Base-by-base conservation (phyloP, 2,888 invertebrate genomes). In the Drosophila demipolita region DNA sequence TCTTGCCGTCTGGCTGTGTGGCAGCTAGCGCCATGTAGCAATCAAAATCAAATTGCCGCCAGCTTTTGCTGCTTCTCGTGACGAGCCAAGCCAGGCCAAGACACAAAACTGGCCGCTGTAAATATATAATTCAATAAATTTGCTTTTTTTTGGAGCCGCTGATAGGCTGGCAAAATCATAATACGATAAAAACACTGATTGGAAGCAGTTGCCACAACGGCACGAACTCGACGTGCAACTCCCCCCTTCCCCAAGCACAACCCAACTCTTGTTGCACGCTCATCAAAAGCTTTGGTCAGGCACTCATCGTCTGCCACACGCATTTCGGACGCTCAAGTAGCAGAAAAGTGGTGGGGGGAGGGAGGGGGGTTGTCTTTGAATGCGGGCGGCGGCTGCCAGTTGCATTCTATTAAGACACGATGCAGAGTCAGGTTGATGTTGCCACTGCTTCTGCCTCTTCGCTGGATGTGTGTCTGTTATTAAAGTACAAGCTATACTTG, bases 81-180 rank as follows among this genome's bases (percentile, higher is more conserved):
- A 74, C 65, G 66, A 40, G 15, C 15, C 60, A 66, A 35, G 20
- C 45, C 60, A 66, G 40, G 49, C 58, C 32, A 29, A 45, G 45
- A 15, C n/a, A 52, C 70, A 62, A 70, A 70, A 49, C 50, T 68
- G 8, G 68, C 58, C 73, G 75, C 75, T 73, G 80, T 78, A 72
- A 83, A 71, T 72, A 87, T 83, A 87, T 83, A 87, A 85, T 87
- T 87, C 80, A 85, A 87, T 89, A 81, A 85, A 73, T 77, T 29
- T 29, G 29, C 6, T 6, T 29, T 29, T 29, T 54, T 54, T 55
- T 69, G 59, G 64, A 53, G 63, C 50, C 65, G 82, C 67, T 80
- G 87, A 81, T 81, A 72, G 82, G 77, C 79, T 73, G 80, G 78
- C 66, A 73, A 79, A 83, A 89, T 80, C 84, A 89, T 81, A 78